Evolutionary conservation across 2,888 invertebrate genomes (phyloP).

Genomic region (Temnothorax ravouxi): DNA sequence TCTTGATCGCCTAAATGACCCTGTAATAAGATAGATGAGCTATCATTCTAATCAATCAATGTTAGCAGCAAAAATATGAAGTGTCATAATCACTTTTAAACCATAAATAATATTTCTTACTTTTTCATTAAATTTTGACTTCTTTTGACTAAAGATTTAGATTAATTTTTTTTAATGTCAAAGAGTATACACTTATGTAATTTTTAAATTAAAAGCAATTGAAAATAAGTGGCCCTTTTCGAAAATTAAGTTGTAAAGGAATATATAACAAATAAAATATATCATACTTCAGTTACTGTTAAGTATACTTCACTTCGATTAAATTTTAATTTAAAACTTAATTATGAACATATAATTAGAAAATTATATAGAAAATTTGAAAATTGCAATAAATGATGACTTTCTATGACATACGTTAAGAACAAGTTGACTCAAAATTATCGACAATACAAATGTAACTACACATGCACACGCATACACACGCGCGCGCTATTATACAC

Average conservation of each 20-base stretch:
- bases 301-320: neutral
- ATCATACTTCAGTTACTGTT: neutral
- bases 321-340: neutral
- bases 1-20: slow-evolving; percentile 95
- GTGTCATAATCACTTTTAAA: neutral
- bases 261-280: neutral
- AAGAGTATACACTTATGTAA: neutral
- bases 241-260: neutral
- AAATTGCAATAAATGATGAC: neutral
- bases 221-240: neutral
- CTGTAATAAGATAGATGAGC: slow-evolving; percentile 75
- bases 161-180: neutral
- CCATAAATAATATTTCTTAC: neutral
- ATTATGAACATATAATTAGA: neutral
- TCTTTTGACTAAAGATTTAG: neutral
- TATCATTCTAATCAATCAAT: neutral
- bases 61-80: neutral
- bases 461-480: no score
- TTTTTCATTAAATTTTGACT: neutral
- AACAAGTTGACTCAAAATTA: neutral
- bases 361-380: neutral
- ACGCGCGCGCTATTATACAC: no score
- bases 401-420: neutral
- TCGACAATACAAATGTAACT: no score
- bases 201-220: neutral